Evolutionary conservation across 2,113 vertebrate species (phyloP).

Genomic region (Spizaetus ornatus): DNA sequence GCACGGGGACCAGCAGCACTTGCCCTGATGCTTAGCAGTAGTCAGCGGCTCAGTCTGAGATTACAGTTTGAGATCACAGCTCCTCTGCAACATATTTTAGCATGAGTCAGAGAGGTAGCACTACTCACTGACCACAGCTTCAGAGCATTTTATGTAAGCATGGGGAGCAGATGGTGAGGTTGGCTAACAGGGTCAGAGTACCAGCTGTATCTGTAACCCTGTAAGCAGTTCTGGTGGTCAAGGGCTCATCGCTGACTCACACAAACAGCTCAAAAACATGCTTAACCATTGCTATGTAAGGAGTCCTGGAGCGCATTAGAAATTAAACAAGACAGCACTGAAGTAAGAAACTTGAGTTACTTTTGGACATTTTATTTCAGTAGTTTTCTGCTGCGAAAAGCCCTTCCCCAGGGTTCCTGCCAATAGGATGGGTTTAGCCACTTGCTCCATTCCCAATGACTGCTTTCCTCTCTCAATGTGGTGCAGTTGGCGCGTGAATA

Average conservation of each 20-base stretch:
- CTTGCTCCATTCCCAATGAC: neutral
- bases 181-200: neutral
- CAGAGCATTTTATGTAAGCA: neutral
- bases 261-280: neutral
- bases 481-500: neutral
- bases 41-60: neutral
- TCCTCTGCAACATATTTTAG: neutral
- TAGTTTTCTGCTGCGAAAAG: neutral
- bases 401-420: neutral
- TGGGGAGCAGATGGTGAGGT: neutral
- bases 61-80: neutral
- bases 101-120: neutral
- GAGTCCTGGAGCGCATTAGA: neutral
- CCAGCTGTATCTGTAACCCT: neutral
- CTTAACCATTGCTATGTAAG: neutral
- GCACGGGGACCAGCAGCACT: neutral
- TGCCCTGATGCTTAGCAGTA: rapidly evolving
- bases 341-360: neutral
- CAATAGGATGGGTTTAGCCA: neutral
- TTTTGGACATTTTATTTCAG: neutral
- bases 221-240: neutral
- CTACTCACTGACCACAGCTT: neutral
- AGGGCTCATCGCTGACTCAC: neutral
- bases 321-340: neutral
- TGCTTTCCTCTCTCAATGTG: neutral